Conservation (phyloP, 2,113 vertebrate genomes). For the Syrrhaptes paradoxus region DNA sequence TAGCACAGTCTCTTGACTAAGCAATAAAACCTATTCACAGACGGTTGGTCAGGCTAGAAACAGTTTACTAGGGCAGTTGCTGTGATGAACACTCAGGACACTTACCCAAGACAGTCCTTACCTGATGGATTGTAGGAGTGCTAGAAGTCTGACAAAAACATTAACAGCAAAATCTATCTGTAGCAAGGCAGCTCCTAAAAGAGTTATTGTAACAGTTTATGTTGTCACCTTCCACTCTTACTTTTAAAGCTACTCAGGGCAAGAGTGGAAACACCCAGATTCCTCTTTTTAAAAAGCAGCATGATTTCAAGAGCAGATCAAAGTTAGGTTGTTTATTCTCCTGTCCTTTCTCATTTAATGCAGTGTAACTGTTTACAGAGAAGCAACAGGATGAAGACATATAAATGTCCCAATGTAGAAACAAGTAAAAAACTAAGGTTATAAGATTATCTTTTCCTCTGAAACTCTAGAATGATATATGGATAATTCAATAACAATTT, state of each 20-base stretch:
- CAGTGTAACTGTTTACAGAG: neutral
- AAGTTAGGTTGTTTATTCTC: neutral
- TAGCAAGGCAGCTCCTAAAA: neutral
- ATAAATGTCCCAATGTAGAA: neutral
- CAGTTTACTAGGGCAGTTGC: neutral
- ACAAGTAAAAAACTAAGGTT: neutral
- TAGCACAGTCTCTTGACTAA: neutral
- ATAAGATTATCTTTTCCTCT: neutral
- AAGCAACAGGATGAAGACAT: neutral
- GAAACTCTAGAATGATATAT: neutral
- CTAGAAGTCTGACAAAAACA: neutral
- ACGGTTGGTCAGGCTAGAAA: neutral
- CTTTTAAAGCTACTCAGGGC: neutral
- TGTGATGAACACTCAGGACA: neutral
- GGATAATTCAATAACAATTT: neutral
- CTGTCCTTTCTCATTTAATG: neutral
- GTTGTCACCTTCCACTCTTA: conserved; percentile 19
- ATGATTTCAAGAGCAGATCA: neutral
- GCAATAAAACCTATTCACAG: neutral
- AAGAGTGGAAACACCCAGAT: neutral
- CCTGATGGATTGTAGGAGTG: neutral
- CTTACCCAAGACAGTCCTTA: neutral
- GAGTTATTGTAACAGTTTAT: conserved; percentile 43
- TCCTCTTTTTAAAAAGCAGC: neutral
- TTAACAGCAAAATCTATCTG: neutral